These are phyloP conservation scores for Caranx melampygus DNA, from an alignment of 2,113 vertebrate genomes.

Conservation along the genomic window DNA sequence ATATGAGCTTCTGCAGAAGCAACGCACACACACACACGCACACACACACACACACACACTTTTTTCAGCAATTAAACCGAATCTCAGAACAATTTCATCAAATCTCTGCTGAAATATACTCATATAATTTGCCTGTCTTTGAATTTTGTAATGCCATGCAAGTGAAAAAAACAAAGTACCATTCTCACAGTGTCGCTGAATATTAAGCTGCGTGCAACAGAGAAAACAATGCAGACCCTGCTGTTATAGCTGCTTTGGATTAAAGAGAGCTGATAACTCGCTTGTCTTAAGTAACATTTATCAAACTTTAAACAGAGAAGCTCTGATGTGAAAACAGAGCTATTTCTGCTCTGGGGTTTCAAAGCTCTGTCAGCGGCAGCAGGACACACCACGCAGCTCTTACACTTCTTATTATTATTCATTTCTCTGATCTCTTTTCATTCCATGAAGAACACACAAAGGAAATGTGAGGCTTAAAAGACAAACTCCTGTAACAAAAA, in stretches of 20 bases:
- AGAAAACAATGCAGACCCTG: conserved; percentile 23
- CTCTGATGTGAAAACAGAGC: conserved; percentile 51
- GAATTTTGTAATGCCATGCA: background rate
- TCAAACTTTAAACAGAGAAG: conserved; percentile 55
- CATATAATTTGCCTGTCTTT: background rate
- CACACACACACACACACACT: conserved; percentile 10
- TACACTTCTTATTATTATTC: conserved; percentile 54
- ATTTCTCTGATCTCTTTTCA: conserved; percentile 62
- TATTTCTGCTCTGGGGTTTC: conserved; percentile 57
- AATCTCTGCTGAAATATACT: conserved; percentile 6
- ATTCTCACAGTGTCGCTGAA: background rate
- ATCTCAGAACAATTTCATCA: conserved; percentile 6
- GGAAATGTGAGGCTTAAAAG: conserved; percentile 33
- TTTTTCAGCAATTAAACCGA: conserved; percentile 12
- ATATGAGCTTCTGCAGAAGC: background rate
- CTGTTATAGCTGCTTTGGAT: conserved; percentile 30
- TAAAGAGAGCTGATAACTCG: conserved; percentile 31
- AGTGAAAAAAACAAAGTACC: background rate
- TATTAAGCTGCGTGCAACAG: background rate
- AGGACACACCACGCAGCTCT: conserved; percentile 26
- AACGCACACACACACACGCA: background rate
- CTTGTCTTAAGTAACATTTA: conserved; percentile 40
- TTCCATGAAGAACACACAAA: conserved; percentile 45
- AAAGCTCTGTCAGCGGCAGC: conserved; percentile 52
- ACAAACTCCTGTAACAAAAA: conserved; percentile 42